Conservation (phyloP, 2,888 invertebrate species). For the Sabatieria punctata region DNA sequence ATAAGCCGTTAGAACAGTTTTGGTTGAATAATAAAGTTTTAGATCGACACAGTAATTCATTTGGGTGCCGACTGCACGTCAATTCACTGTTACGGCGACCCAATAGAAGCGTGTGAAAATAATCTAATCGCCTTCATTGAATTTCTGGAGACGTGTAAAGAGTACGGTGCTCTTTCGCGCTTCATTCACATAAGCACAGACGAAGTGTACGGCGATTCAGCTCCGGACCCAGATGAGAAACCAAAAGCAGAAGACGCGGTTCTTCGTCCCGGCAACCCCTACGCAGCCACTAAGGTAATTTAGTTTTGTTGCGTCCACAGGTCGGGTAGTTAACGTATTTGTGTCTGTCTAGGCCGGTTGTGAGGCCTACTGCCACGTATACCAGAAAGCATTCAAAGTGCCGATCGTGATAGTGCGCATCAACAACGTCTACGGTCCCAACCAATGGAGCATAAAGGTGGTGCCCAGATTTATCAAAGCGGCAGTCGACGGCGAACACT, state of each 20-base stretch:
- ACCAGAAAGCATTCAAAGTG: constrained; percentile 16
- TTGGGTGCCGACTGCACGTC: constrained; percentile 29
- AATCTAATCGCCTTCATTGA: no score
- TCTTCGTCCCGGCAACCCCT: constrained; percentile 25
- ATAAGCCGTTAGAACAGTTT: not conserved
- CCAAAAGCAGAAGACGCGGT: constrained; percentile 19
- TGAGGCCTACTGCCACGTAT: constrained; percentile 23
- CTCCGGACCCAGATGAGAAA: constrained; percentile 18
- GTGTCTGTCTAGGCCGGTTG: constrained; percentile 17
- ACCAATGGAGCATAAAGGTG: constrained; percentile 28
- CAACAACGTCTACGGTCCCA: constrained; percentile 29
- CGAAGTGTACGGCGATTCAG: constrained; percentile 29
- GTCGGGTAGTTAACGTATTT: constrained; percentile 1
- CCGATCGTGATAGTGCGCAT: constrained; percentile 25
- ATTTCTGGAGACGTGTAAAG: constrained; percentile 20
- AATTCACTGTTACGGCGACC: constrained; percentile 25
- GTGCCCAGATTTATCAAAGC: not conserved
- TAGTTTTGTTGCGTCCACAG: not conserved
- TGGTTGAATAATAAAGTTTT: constrained; percentile 1
- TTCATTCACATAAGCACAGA: constrained; percentile 28
- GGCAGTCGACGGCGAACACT: constrained; percentile 14
- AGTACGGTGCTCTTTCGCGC: constrained; percentile 19
- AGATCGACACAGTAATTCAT: constrained; percentile 27
- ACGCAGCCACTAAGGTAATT: constrained; percentile 24
- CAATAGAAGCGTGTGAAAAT: no score